These are phyloP conservation scores for Drosophila bunnanda DNA, from an alignment of 2,888 invertebrate species.

Conservation along the genomic window DNA sequence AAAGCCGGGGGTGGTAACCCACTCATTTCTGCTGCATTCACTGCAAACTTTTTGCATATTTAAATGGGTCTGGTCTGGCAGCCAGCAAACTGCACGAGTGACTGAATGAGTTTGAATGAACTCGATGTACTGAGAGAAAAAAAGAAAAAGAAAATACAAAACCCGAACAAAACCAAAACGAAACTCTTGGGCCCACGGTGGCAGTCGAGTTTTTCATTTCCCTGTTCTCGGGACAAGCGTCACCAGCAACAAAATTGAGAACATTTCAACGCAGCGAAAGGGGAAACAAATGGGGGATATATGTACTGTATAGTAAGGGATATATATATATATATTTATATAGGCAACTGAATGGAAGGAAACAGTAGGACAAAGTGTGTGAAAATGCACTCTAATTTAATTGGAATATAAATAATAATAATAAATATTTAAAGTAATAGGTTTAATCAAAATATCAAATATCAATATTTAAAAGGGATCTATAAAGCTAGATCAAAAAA, in stretches of 20 bases:
- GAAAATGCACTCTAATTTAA: background rate
- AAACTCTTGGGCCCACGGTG: slow-evolving; percentile 40
- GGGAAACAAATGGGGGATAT: slow-evolving; percentile 60
- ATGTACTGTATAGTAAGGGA: background rate
- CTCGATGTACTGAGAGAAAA: slow-evolving; percentile 66
- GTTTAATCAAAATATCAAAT: too few species aligned
- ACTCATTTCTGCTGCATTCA: slow-evolving; percentile 61
- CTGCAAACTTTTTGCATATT: slow-evolving; percentile 79
- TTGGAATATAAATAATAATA: background rate
- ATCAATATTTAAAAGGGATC: too few species aligned
- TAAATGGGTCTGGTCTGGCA: slow-evolving; percentile 56
- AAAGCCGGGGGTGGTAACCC: slow-evolving; percentile 10
- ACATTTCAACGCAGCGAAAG: slow-evolving; percentile 65
- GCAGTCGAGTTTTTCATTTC: slow-evolving; percentile 24
- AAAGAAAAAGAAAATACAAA: background rate
- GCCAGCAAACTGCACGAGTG: slow-evolving; percentile 64
- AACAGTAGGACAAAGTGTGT: slow-evolving; percentile 14
- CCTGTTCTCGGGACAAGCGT: slow-evolving; percentile 39
- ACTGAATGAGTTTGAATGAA: slow-evolving; percentile 81
- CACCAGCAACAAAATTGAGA: slow-evolving; percentile 50
- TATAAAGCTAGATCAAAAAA: too few species aligned
- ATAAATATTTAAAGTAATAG: background rate
- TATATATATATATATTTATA: slow-evolving; percentile 1
- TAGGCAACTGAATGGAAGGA: slow-evolving; percentile 19
- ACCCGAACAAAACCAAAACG: slow-evolving; percentile 21